Conservation (phyloP, 2,113 vertebrate species). For the Tonatia bakeri region DNA sequence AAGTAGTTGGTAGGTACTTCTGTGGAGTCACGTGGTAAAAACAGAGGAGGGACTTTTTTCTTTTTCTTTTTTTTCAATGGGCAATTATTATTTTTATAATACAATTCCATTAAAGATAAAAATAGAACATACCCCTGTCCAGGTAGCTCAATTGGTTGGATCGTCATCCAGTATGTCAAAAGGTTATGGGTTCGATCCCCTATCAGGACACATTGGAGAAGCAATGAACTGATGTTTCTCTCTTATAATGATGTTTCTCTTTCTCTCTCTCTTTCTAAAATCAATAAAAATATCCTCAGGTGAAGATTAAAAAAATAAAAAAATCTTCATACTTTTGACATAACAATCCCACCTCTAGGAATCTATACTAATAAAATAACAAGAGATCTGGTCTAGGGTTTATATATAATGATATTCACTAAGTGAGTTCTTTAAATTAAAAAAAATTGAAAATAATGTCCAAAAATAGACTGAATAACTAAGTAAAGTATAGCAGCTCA, state of each 20-base stretch:
- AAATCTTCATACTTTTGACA: background rate
- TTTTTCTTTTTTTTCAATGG: background rate
- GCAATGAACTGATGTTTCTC: too few species aligned
- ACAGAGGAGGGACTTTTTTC: background rate
- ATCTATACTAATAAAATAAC: background rate
- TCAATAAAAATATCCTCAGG: too few species aligned
- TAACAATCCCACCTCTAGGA: background rate
- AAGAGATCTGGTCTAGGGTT: background rate
- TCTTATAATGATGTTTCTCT: too few species aligned
- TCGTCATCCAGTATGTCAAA: too few species aligned
- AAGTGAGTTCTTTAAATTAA: background rate
- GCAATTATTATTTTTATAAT: constrained; percentile 13
- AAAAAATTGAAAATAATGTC: constrained; percentile 24
- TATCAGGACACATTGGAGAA: too few species aligned
- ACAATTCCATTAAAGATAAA: background rate
- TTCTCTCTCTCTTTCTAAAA: too few species aligned
- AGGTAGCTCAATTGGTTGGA: too few species aligned
- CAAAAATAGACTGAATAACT: background rate
- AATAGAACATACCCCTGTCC: background rate
- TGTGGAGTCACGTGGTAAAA: background rate
- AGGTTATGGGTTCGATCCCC: too few species aligned
- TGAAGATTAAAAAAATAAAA: background rate
- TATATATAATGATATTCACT: background rate
- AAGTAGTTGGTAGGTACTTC: background rate
- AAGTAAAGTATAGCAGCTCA: background rate